Evolutionary conservation across 2,888 invertebrate genomes (phyloP), one percentile per base, ranked within the genome.

Genomic region (Caenorhabditis macrosperma): DNA sequence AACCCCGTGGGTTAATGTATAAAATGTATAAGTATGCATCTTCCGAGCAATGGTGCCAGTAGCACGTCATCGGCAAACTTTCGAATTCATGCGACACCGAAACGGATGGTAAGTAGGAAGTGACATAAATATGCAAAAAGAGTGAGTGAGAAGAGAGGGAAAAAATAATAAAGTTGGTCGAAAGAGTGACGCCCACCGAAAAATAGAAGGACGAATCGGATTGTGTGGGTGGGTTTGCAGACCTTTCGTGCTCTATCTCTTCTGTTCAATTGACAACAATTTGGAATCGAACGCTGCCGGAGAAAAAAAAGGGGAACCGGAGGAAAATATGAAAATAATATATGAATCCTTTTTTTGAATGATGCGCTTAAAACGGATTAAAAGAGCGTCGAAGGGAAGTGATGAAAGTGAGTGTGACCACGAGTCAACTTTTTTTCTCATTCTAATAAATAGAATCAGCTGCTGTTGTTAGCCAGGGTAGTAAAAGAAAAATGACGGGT

Each of bases 221-320:
- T 52, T 69, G 71, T 61, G 68, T 30, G 38, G 46, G 54, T 33
- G 69, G 60, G 38, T n/a, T n/a, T n/a, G 26, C 30, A 54, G 54
- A 33, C 38, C 41, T 60, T 54, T 61, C 61, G 69, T 68, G 68
- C 68, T 48, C 60, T 26, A n/a, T 61, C 22, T 46, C 15, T n/a
- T n/a, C 12, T 24, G 15, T 60, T 28, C 41, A 61, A 69, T 69
- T 69, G 69, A 60, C 69, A 69, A 60, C 69, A 69, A 69, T 69
- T 52, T 55, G 50, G 59, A 59, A 68, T 68, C 50, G 57, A 57
- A 44, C n/a, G n/a, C n/a, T 22, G 67, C 28, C 44, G 24, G 26
- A 30, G 41, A 30, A 67, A 44, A 20, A 67, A 24, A 22, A 30
- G 63, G 10, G 10, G 3, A 10, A 41, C 12, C 10, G 41, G n/a